These are phyloP conservation scores for Cephus nigrinus DNA, from an alignment of 2,888 invertebrate genomes.

Conservation along the genomic window DNA sequence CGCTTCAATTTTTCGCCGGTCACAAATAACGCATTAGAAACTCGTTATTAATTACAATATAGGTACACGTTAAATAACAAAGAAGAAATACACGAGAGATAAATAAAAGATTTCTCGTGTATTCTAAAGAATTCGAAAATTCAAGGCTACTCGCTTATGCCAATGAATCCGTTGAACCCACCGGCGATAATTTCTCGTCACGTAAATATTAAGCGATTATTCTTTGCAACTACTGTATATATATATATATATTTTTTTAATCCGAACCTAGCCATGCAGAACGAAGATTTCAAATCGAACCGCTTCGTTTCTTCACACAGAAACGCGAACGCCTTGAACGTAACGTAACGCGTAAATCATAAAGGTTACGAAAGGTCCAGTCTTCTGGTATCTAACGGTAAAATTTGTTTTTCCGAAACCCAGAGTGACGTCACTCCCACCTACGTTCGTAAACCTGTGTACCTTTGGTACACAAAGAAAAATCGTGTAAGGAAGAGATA, in stretches of 20 bases:
- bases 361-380: not conserved
- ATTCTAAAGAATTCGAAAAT: not conserved
- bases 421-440: not conserved
- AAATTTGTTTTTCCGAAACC: not conserved
- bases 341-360: not conserved
- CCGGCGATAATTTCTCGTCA: not conserved
- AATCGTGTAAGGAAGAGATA: not conserved
- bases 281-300: not conserved
- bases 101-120: not conserved
- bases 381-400: not conserved
- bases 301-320: not conserved
- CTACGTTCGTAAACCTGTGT: not conserved
- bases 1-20: not conserved
- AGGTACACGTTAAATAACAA: not conserved
- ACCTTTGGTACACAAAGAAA: not conserved
- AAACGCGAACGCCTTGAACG: not conserved
- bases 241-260: not conserved
- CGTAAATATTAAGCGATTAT: not conserved
- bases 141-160: not conserved
- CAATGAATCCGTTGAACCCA: not conserved
- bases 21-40: slow-evolving; percentile 5
- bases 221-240: not conserved
- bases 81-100: not conserved
- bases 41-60: slow-evolving; percentile 3
- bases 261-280: not conserved